These are phyloP conservation scores for Scomber japonicus DNA, from an alignment of 2,113 vertebrate species.

Conservation along the genomic window DNA sequence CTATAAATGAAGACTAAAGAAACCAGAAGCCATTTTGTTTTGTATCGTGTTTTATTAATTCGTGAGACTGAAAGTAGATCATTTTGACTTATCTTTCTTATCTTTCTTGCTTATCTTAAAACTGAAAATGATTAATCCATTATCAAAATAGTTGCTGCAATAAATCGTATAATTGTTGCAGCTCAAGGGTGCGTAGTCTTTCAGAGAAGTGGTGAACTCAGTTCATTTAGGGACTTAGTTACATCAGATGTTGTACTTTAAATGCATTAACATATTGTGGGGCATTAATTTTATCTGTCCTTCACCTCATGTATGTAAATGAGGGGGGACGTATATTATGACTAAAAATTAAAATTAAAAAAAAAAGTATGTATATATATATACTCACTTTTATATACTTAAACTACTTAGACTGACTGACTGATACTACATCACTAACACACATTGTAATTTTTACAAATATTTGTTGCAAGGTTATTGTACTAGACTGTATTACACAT, in stretches of 20 bases:
- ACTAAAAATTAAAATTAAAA: background rate
- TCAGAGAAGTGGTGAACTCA: background rate
- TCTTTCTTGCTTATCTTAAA: too few species aligned
- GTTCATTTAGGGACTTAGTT: background rate
- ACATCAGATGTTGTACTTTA: background rate
- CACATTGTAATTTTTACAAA: background rate
- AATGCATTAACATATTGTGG: background rate
- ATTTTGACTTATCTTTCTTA: too few species aligned
- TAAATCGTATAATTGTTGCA: too few species aligned
- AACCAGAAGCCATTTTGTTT: too few species aligned
- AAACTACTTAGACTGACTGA: background rate
- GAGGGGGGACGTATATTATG: background rate
- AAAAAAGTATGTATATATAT: too few species aligned
- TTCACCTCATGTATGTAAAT: background rate
- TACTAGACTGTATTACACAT: background rate
- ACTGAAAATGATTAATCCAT: too few species aligned
- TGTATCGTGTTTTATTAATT: too few species aligned
- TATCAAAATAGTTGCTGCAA: too few species aligned
- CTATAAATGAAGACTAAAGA: too few species aligned
- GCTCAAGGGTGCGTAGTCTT: too few species aligned
- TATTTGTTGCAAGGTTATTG: background rate
- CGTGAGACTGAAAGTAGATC: too few species aligned
- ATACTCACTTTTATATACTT: too few species aligned
- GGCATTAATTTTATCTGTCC: background rate
- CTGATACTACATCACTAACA: background rate